These are phyloP conservation scores for Siderastrea radians DNA, from an alignment of 92 coral and sea anemone genomes.

Conservation along the genomic window DNA sequence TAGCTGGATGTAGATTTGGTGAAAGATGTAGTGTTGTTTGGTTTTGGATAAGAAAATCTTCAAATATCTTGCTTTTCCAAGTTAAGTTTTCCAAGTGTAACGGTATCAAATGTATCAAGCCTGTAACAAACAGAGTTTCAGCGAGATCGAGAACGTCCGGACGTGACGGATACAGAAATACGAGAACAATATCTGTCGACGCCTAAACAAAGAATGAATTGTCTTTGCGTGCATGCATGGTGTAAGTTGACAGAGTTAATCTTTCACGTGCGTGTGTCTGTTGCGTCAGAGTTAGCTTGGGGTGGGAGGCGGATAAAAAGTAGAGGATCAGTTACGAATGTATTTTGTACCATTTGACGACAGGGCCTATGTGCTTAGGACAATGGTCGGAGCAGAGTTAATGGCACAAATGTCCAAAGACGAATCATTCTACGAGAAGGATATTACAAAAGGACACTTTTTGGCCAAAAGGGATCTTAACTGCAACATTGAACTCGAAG, in stretches of 20 bases:
- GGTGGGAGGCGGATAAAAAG: conserved; percentile 6
- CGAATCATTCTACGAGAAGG: conserved; percentile 42
- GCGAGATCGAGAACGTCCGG: conserved; percentile 12
- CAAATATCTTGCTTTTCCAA: no score
- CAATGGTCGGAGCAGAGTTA: conserved; percentile 31
- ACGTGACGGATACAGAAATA: conserved; percentile 44
- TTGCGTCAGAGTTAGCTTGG: conserved; percentile 31
- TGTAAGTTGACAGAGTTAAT: conserved; percentile 1
- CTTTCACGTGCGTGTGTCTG: not conserved
- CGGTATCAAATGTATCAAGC: not conserved
- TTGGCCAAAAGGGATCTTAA: conserved; percentile 12
- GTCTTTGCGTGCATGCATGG: not conserved
- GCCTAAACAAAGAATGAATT: not conserved
- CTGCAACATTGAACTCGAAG: conserved; percentile 18
- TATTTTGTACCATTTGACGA: conserved; percentile 48
- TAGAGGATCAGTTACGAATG: conserved; percentile 1
- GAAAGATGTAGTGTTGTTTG: no score
- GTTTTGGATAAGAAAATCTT: no score
- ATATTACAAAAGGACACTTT: not conserved
- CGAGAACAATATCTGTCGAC: conserved; percentile 3
- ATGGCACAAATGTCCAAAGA: conserved; percentile 25
- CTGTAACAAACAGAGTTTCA: conserved; percentile 10
- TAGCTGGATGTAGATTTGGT: no score
- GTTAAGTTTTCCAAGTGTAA: no score
- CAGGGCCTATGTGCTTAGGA: not conserved